Percentiles rank a stretch among this genome's conserved stretches.
These are phyloP conservation scores for Papilio glaucus DNA, from an alignment of 1,140 invertebrate species.

Conservation along the genomic window DNA sequence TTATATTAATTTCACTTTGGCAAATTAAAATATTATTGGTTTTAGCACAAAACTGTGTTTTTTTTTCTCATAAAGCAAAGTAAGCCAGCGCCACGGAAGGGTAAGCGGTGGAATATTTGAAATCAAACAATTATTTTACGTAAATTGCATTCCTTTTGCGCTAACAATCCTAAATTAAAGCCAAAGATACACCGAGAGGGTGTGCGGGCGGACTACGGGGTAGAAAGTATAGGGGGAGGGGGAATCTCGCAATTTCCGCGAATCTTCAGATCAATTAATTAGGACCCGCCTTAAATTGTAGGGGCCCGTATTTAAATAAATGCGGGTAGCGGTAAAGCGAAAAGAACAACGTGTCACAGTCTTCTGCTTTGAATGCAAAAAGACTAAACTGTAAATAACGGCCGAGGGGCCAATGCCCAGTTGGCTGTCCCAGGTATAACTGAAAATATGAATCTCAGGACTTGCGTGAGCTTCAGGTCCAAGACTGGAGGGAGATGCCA, in stretches of 20 bases:
- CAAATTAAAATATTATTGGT: constrained; percentile 12
- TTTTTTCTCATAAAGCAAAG: constrained; percentile 64
- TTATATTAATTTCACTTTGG: neutral
- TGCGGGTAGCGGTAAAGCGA: constrained; percentile 12
- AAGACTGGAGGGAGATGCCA: too few relatives aligned
- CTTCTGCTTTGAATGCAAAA: neutral
- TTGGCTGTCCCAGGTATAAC: too few relatives aligned
- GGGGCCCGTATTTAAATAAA: constrained; percentile 71
- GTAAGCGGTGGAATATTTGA: constrained; percentile 65
- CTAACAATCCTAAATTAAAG: constrained; percentile 81
- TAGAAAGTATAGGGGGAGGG: constrained; percentile 38
- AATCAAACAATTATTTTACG: constrained; percentile 82
- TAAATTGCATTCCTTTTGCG: constrained; percentile 80
- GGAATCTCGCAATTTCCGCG: constrained; percentile 66
- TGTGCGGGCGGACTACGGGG: constrained; percentile 6
- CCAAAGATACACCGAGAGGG: constrained; percentile 67
- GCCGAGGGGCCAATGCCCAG: too few relatives aligned
- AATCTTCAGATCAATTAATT: constrained; percentile 80
- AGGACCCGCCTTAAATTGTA: constrained; percentile 69
- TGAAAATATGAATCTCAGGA: too few relatives aligned
- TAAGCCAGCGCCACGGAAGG: constrained; percentile 53
- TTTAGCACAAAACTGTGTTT: constrained; percentile 27
- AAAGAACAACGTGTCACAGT: neutral
- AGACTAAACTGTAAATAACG: too few relatives aligned
- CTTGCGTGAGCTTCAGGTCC: too few relatives aligned